Evolutionary conservation across 2,888 invertebrate genomes (phyloP).

Genomic region (Andricus curvator): DNA sequence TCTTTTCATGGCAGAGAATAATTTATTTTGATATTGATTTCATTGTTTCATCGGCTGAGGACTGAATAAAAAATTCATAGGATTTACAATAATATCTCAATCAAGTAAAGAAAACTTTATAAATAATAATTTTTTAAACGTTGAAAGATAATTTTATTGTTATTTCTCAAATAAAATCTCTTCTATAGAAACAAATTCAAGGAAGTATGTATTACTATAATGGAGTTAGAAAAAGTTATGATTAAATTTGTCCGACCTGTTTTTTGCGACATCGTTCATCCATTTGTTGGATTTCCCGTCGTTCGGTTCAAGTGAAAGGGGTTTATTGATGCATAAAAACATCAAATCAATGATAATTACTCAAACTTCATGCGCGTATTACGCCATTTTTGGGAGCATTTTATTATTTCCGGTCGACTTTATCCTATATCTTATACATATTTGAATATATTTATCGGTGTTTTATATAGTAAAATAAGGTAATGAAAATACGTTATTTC

Average conservation of each 20-base stretch:
- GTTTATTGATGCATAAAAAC: constrained; percentile 33
- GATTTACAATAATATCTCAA: too few relatives aligned
- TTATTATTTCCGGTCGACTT: neutral
- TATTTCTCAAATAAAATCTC: neutral
- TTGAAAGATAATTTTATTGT: too few relatives aligned
- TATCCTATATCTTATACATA: neutral
- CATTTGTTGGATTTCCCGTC: neutral
- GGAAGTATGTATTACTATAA: neutral
- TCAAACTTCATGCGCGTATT: neutral
- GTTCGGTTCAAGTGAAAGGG: constrained; percentile 21
- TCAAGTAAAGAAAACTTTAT: too few relatives aligned
- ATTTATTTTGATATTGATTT: too few relatives aligned
- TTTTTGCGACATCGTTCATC: constrained; percentile 11
- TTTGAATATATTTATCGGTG: neutral
- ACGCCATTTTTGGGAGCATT: neutral
- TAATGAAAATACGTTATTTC: neutral
- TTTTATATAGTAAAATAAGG: neutral
- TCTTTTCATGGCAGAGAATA: too few relatives aligned
- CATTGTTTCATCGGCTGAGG: too few relatives aligned
- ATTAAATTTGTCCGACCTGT: neutral
- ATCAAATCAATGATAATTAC: constrained; percentile 1
- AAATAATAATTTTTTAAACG: too few relatives aligned
- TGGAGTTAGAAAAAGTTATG: neutral
- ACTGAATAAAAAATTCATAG: too few relatives aligned
- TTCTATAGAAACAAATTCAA: neutral